Base-by-base conservation (phyloP, 2,113 vertebrate genomes). In the Cettia cetti region DNA sequence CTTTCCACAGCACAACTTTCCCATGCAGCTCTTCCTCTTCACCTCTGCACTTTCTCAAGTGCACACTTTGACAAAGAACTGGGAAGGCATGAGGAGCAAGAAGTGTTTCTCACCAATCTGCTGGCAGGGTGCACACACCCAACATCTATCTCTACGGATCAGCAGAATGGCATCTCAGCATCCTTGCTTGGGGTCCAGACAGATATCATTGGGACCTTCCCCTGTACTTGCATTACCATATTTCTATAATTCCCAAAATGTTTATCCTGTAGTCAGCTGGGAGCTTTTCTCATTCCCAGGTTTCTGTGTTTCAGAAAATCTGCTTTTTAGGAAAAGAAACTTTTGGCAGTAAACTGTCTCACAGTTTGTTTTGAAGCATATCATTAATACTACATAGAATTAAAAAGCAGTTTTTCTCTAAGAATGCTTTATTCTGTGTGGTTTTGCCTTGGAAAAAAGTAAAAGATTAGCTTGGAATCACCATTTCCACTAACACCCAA, bases 171-270 rank as follows among this genome's bases (percentile, higher is more conserved):
- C 9, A 30, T 54, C 15, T 57, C 2, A 10, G 30, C 33, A 71
- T 89, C 5, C 44, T 53, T 30, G 5, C 6, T n/a, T 12, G 35
- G 5, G 2, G 3, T 45, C 13, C 19, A 66, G 33, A 54, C 1
- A 40, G 23, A 59, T 19, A 31, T 23, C 3, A 0, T 2, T 50
- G 6, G 13, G 12, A 70, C 6, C 5, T 78, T 42, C 20, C 3
- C 11, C 4, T 77, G 2, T 37, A 11, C 50, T 60, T 83, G 20
- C 26, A n/a, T 30, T 21, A 39, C 20, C 8, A 11, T 22, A 50
- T 50, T 57, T 37, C 22, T 50, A 2, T 33, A 28, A 50, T 37
- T 66, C 35, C 20, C 24, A n/a, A 75, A 66, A 26, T 21, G 5
- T n/a, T 90, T 7, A 14, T 49, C 45, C 31, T 45, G 6, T 42